Percentiles rank a stretch among this genome's conserved stretches.
These are phyloP conservation scores for Nerophis ophidion DNA, from an alignment of 2,113 vertebrate species.

Conservation along the genomic window DNA sequence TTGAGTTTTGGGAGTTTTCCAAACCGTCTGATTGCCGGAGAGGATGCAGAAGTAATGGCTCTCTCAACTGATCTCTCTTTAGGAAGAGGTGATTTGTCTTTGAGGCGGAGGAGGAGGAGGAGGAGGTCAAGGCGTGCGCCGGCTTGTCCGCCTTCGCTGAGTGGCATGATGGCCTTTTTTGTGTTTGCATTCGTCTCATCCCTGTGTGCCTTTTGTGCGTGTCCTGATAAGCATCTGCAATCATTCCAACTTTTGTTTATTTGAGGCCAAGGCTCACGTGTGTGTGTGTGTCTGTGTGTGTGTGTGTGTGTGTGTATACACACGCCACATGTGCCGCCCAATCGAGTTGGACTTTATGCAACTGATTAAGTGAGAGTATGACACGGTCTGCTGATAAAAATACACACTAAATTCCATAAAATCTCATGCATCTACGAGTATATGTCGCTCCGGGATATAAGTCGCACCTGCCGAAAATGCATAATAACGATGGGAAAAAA, in stretches of 20 bases:
- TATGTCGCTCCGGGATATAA: too few relatives aligned
- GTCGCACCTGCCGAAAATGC: too few relatives aligned
- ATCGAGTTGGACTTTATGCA: too few relatives aligned
- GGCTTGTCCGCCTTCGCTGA: conserved; percentile 38
- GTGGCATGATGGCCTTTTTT: conserved; percentile 39
- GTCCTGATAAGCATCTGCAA: conserved; percentile 42
- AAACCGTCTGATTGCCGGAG: not conserved
- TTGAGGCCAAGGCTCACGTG: conserved; percentile 43
- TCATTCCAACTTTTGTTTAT: conserved; percentile 53
- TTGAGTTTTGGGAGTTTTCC: too few relatives aligned
- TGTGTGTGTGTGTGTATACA: too few relatives aligned
- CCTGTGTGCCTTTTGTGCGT: conserved; percentile 22
- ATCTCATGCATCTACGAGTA: too few relatives aligned
- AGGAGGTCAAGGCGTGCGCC: conserved; percentile 43
- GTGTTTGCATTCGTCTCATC: conserved; percentile 41
- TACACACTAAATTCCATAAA: too few relatives aligned
- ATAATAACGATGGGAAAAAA: too few relatives aligned
- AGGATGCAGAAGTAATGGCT: conserved; percentile 30
- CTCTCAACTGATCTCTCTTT: conserved; percentile 7
- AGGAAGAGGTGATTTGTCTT: conserved; percentile 38
- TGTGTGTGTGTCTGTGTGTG: conserved; percentile 7
- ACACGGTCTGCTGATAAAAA: too few relatives aligned
- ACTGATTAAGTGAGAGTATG: too few relatives aligned
- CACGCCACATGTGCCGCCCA: too few relatives aligned
- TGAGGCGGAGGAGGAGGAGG: conserved; percentile 24